Evolutionary conservation across 1,140 invertebrate genomes (phyloP), one percentile per base, ranked within the genome.

Genomic region (Neodiprion fabricii): DNA sequence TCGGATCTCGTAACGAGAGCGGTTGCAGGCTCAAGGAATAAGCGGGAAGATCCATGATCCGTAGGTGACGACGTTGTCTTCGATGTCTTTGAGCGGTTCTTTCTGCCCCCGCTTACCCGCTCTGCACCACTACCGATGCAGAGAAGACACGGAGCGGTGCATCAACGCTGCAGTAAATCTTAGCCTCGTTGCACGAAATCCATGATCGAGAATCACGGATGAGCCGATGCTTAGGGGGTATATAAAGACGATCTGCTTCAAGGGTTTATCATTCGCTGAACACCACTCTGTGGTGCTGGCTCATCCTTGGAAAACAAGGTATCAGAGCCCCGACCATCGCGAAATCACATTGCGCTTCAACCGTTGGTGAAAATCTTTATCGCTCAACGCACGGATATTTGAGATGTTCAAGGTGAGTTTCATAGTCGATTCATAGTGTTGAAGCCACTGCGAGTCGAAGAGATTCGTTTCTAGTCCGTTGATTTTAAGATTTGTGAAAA

Each of bases 171-270:
- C 28, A 40, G 28, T 85, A 86, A 86, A 86, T 88, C 87, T 84
- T 79, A 88, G 74, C 82, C 84, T 82, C 81, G 72, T 87, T 89
- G 86, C 84, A 88, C 87, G 86, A 89, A 89, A 90, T 88, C 87
- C 87, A 85, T 88, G 88, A 86, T 88, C 85, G 85, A 88, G 87
- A 88, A 89, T 89, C 86, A 86, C 86, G 88, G 86, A 80, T 75
- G 74, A 81, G 82, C 80, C 28, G 28, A 40, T 40, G 28, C 81
- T 80, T 79, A 73, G 79, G 75, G 80, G 79, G 86, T 90, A 90
- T 90, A 90, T 88, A 90, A 89, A 85, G 80, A 84, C 82, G 81
- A 85, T 83, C 85, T 85, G 77, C 84, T 82, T 81, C 84, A 79
- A 76, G 75, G 81, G 79, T 87, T 86, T 89, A 87, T 90, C 89